These are phyloP conservation scores for Clarias pachynema DNA, from an alignment of 2,797 vertebrate genomes.

Conservation along the genomic window DNA sequence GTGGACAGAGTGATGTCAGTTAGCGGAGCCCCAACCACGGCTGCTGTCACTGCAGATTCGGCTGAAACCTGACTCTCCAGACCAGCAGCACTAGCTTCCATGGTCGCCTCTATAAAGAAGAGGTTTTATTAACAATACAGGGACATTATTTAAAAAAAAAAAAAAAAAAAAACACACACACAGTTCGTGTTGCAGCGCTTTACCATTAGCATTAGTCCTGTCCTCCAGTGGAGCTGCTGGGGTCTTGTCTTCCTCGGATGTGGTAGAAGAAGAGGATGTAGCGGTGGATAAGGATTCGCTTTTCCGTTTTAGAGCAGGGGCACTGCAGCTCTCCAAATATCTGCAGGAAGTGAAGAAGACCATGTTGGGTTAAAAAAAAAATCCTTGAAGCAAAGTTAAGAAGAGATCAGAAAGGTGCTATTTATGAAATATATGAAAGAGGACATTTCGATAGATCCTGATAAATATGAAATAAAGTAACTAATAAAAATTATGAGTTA, in stretches of 20 bases:
- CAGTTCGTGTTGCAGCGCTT: neutral
- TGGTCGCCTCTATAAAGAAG: constrained; percentile 32
- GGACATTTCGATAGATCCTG: neutral
- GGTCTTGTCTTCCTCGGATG: constrained; percentile 82
- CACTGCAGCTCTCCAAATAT: constrained; percentile 85
- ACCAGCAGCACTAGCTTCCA: constrained; percentile 53
- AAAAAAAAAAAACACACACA: neutral
- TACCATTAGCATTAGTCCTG: constrained; percentile 66
- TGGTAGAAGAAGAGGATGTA: constrained; percentile 82
- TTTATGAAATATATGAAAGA: neutral
- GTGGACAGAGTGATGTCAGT: constrained; percentile 78
- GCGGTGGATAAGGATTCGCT: constrained; percentile 75
- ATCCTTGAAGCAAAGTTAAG: neutral
- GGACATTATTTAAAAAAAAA: neutral
- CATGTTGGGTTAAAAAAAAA: neutral
- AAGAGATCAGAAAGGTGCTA: neutral
- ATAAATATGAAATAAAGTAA: neutral
- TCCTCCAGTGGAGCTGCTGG: constrained; percentile 50
- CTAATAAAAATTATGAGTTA: neutral
- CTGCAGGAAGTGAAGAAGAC: constrained; percentile 61
- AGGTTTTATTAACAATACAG: neutral
- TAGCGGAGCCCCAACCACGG: constrained; percentile 72
- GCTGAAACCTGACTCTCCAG: constrained; percentile 69
- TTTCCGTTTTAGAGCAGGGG: constrained; percentile 84
- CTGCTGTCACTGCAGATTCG: constrained; percentile 60